These are phyloP conservation scores for Phenganax stokvisi DNA, from an alignment of 92 coral and sea anemone species.

Conservation along the genomic window DNA sequence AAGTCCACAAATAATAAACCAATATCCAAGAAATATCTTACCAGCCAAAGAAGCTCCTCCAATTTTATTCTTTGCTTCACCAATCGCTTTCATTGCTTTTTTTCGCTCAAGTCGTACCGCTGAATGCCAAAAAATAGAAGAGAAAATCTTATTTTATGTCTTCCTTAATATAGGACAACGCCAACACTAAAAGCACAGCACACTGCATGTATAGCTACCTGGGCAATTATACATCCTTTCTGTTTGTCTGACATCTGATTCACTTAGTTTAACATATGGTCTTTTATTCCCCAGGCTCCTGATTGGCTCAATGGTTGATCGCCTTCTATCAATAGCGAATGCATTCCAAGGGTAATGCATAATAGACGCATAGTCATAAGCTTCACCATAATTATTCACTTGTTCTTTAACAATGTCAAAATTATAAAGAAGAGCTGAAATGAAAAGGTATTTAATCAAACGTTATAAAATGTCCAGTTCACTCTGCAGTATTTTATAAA, in stretches of 20 bases:
- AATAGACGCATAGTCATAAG: conserved; percentile 69
- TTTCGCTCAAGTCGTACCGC: neutral
- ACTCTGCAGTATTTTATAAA: neutral
- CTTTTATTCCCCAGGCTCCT: conserved; percentile 46
- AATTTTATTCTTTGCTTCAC: neutral
- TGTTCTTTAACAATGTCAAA: conserved; percentile 28
- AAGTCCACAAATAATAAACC: neutral
- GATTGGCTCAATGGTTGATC: conserved; percentile 61
- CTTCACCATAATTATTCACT: conserved; percentile 50
- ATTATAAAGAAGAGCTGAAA: conserved; percentile 28
- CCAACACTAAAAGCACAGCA: too few relatives aligned
- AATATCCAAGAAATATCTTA: neutral
- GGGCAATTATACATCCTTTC: conserved; percentile 70
- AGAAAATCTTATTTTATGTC: neutral
- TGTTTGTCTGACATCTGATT: conserved; percentile 59
- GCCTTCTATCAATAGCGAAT: conserved; percentile 56
- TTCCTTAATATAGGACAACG: too few relatives aligned
- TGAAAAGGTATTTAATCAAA: neutral
- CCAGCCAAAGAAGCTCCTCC: neutral
- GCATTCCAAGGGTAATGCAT: conserved; percentile 95
- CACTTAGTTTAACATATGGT: conserved; percentile 70
- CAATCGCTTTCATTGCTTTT: neutral
- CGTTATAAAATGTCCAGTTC: neutral
- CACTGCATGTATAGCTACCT: conserved; percentile 44
- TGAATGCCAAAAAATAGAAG: neutral